Evolutionary conservation across 2,797 vertebrate species (phyloP).

Genomic region (Silurus aristotelis): DNA sequence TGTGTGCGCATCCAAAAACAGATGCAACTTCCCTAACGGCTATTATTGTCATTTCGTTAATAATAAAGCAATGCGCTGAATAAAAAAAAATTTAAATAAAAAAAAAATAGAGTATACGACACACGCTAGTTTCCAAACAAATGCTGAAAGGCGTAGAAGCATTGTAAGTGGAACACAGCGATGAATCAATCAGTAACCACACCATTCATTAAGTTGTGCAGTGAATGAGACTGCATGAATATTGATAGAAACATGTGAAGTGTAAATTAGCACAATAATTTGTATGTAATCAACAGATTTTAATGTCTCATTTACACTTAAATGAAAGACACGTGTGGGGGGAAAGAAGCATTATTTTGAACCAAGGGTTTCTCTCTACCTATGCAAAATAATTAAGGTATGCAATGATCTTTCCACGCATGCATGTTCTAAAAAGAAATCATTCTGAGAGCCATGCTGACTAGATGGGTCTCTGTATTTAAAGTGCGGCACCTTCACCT

Average conservation of each 20-base stretch:
- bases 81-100: neutral
- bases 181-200: constrained; percentile 6
- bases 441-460: neutral
- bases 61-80: neutral
- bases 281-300: constrained; percentile 21
- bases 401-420: neutral
- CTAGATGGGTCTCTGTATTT: neutral
- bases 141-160: constrained; percentile 18
- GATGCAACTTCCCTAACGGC: constrained; percentile 26
- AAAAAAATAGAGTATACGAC: too few species aligned
- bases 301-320: constrained; percentile 24
- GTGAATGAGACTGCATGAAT: constrained; percentile 39
- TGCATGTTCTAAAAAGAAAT: neutral
- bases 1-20: constrained; percentile 21
- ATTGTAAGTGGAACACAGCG: neutral
- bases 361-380: neutral
- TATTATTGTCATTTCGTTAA: constrained; percentile 22
- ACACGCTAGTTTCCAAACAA: constrained; percentile 1
- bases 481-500: neutral
- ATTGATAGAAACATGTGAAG: constrained; percentile 45
- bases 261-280: constrained; percentile 31
- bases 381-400: constrained; percentile 21
- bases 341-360: constrained; percentile 20
- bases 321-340: constrained; percentile 15
- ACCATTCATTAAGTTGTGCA: constrained; percentile 32